Base-by-base conservation (phyloP, 1,140 invertebrate species). In the Bombus difficillimus region DNA sequence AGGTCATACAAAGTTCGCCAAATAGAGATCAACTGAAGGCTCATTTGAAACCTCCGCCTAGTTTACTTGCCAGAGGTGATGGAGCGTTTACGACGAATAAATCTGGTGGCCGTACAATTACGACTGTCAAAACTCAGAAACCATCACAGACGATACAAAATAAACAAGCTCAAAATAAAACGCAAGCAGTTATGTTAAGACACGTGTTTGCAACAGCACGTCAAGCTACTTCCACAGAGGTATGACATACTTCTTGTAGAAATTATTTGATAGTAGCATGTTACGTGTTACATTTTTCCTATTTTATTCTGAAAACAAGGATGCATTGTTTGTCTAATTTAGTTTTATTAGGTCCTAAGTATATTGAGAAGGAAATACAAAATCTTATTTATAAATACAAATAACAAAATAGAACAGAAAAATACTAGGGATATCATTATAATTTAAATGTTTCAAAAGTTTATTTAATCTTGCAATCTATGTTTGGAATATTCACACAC, bases 11-110 rank as follows among this genome's bases (percentile, higher is more conserved):
- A 95, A 98, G 98, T 92, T 98, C 97, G 92, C 98, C 98, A 0
- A 98, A 98, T 94, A 95, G 98, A 37, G 97, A 98, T 93, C 98
- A 98, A 92, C 93, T 98, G n/a, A 97, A 97, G 85, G 97, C 97
- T 32, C 98, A 98, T 91, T 94, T 98, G 85, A 97, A 98, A 81
- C 97, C 97, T 82, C 98, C 98, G 13, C 98, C 98, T 2, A 97
- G 97, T 77, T 95, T 98, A 64, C 95, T 98, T n/a, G 95, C 95
- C 1, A 95, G 93, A 83, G 94, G 92, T 62, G 94, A 95, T 73
- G 95, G 94, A 37, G 89, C 93, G 47, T 93, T 94, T 59, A 94
- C 94, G 8, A 94, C 94, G 0, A 94, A 84, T 86, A 94, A 95
- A 89, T 89, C 93, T 8, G 93, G 94, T 8, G 94, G 94, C 4